Evolutionary conservation across 2,113 vertebrate genomes (phyloP).

Genomic region (Carollia perspicillata): DNA sequence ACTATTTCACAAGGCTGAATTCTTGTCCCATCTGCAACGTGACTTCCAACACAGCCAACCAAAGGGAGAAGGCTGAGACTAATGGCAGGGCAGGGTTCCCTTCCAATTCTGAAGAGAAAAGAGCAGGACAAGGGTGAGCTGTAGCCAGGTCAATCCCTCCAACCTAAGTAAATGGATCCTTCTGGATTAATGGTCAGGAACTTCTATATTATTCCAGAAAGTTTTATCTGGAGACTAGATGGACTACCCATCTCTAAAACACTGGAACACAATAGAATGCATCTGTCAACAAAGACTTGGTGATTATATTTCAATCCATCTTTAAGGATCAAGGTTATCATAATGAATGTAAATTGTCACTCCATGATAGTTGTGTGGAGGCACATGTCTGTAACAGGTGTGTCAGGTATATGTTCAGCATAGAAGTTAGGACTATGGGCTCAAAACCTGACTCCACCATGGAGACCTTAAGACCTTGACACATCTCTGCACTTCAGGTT

Average conservation of each 20-base stretch:
- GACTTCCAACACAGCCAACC: background rate
- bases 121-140: background rate
- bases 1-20: conserved; percentile 20
- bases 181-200: background rate
- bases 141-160: background rate
- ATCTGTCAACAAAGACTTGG: background rate
- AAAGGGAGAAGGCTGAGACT: background rate
- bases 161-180: background rate
- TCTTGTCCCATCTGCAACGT: background rate
- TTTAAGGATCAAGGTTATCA: background rate
- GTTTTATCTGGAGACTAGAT: background rate
- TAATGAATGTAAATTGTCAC: background rate
- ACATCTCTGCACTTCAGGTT: background rate
- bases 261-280: background rate
- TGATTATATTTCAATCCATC: background rate
- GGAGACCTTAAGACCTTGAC: background rate
- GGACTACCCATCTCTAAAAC: background rate
- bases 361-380: background rate
- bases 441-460: background rate
- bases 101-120: background rate
- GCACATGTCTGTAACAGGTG: background rate
- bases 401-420: background rate
- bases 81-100: no score
- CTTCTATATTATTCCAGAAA: background rate
- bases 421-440: background rate